Evolutionary conservation across 2,113 vertebrate genomes (phyloP).

Genomic region (Sus scrofa): T2T-Sscrofa CM000812.6:168768001-168768500

Average conservation of each 20-base stretch:
- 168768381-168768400: constrained; percentile 63
- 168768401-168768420: constrained; percentile 73
- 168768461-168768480: constrained; percentile 72
- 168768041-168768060: constrained; percentile 41
- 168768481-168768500: constrained; percentile 73
- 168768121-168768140: background rate
- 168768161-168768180: background rate
- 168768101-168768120: constrained; percentile 42
- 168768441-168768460: constrained; percentile 64
- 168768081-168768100: background rate
- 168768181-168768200: background rate
- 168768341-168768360: constrained; percentile 42
- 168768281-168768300: constrained; percentile 50
- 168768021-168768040: constrained; percentile 42
- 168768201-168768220: background rate
- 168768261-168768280: background rate
- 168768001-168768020: background rate
- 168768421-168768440: constrained; percentile 73
- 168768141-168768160: no score
- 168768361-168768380: constrained; percentile 75
- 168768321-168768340: background rate
- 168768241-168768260: background rate
- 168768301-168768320: background rate
- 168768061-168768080: constrained; percentile 45
- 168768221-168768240: background rate